A percentile compares a stretch with the other conserved stretches of the same genome.
Conservation (phyloP, 2,797 vertebrate genomes). For the Telmatherina bonti region DNA sequence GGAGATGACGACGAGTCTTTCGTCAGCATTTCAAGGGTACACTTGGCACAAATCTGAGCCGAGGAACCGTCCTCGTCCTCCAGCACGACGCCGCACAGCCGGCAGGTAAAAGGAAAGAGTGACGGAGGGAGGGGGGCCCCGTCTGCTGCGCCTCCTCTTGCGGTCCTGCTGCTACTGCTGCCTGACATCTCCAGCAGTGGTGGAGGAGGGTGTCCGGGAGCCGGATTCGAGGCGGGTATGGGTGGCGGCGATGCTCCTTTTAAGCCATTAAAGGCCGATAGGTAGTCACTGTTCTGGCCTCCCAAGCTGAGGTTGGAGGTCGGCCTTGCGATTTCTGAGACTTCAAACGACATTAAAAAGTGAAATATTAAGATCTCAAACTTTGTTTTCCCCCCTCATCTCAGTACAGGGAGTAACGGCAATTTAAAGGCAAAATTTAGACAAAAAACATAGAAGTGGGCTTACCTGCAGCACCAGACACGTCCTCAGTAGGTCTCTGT, state of each 20-base stretch:
- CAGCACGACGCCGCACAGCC: constrained; percentile 90
- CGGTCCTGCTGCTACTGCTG: constrained; percentile 36
- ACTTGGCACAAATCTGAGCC: constrained; percentile 90
- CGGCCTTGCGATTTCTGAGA: constrained; percentile 76
- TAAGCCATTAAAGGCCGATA: constrained; percentile 84
- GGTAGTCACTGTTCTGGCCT: constrained; percentile 82
- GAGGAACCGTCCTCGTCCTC: constrained; percentile 91
- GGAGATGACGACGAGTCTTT: constrained; percentile 79
- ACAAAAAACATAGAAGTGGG: constrained; percentile 46
- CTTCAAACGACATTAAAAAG: constrained; percentile 21
- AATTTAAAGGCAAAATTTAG: not conserved
- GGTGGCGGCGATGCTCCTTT: constrained; percentile 75
- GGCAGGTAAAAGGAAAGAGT: constrained; percentile 93
- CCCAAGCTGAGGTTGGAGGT: constrained; percentile 82
- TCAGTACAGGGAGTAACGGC: not conserved
- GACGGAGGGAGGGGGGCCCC: constrained; percentile 80
- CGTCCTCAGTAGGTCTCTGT: constrained; percentile 62
- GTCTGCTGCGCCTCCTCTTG: constrained; percentile 58
- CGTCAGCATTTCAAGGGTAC: constrained; percentile 89
- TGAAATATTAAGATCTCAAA: not conserved
- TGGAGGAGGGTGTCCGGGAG: constrained; percentile 64
- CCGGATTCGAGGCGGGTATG: constrained; percentile 64
- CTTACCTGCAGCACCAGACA: constrained; percentile 59
- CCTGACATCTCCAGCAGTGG: constrained; percentile 55
- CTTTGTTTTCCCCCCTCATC: not conserved